phyloP scores from a whole-genome alignment of 2,113 vertebrate species.

The Psammodynastes pulverulentus region DNA sequence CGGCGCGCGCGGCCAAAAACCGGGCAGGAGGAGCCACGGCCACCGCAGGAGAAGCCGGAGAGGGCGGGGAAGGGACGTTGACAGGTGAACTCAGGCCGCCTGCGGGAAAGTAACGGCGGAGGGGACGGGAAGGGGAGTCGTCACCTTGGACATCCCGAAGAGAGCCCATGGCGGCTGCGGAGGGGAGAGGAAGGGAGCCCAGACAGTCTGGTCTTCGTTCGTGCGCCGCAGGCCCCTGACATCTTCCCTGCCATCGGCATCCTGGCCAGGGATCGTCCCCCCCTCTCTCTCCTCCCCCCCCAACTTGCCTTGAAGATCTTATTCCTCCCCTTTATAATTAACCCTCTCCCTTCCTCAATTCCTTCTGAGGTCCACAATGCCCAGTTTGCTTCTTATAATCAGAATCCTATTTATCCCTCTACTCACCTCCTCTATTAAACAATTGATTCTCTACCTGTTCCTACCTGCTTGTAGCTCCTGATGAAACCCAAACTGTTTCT shows the following conservation, averaged over 20 bases:
- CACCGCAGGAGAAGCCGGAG: not conserved
- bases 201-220: not conserved
- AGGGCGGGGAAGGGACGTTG: not conserved
- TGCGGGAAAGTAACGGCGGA: not conserved
- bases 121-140: not conserved
- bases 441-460: not conserved
- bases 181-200: not conserved
- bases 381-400: not conserved
- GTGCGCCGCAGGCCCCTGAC: not conserved
- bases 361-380: not conserved
- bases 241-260: not conserved
- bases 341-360: not conserved
- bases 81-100: constrained; percentile 3
- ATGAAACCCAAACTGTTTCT: not conserved
- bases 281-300: no score
- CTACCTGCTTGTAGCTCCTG: not conserved
- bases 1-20: not conserved
- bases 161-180: not conserved
- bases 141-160: not conserved
- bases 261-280: not conserved
- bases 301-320: not conserved
- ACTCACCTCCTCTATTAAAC: not conserved
- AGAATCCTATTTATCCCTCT: not conserved
- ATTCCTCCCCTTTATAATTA: not conserved
- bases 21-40: not conserved